These are phyloP conservation scores for Sebastolobus altivelis DNA, from an alignment of 2,797 vertebrate genomes.

Conservation along the genomic window DNA sequence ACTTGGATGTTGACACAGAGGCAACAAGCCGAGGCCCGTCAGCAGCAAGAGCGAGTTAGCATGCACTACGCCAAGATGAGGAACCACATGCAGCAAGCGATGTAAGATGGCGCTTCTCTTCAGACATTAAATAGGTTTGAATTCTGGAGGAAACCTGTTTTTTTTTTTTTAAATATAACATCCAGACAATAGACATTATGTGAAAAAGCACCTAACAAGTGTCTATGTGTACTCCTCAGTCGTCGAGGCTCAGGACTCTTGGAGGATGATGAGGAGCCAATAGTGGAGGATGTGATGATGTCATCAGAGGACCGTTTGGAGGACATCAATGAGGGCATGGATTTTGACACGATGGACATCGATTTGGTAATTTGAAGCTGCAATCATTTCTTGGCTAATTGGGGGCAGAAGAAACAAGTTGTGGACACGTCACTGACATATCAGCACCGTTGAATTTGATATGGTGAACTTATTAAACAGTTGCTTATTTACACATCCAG, in stretches of 20 bases:
- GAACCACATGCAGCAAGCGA: constrained; percentile 94
- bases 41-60: constrained; percentile 93
- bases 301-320: constrained; percentile 96
- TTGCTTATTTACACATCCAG: background rate
- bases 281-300: constrained; percentile 99
- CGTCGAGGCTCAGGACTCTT: constrained; percentile 94
- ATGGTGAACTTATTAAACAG: background rate
- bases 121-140: background rate
- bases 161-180: constrained; percentile 4
- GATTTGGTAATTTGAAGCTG: constrained; percentile 88
- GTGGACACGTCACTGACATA: background rate
- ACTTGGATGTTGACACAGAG: constrained; percentile 98
- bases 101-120: constrained; percentile 84
- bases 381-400: background rate
- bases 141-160: background rate
- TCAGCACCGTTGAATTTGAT: background rate
- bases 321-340: constrained; percentile 98
- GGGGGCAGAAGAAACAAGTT: background rate
- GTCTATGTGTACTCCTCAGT: constrained; percentile 76
- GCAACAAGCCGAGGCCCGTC: constrained; percentile 93
- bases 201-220: constrained; percentile 2
- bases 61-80: constrained; percentile 97
- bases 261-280: constrained; percentile 98
- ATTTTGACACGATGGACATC: constrained; percentile 98
- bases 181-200: background rate